These are phyloP conservation scores for Thelaira solivaga DNA, from an alignment of 2,888 invertebrate genomes.

Conservation along the genomic window DNA sequence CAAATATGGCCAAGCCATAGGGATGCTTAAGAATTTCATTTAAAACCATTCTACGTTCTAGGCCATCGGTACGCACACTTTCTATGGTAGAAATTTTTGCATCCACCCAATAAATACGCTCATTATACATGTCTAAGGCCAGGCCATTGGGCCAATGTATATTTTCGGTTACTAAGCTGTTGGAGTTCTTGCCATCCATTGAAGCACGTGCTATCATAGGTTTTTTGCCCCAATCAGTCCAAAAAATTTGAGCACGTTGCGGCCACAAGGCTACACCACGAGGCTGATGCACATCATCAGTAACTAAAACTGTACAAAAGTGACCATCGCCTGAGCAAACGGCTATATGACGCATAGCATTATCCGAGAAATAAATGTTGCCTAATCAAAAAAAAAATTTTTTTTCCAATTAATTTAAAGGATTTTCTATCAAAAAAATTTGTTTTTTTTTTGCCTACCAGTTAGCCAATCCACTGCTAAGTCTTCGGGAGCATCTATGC, in stretches of 20 bases:
- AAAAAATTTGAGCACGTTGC: conserved; percentile 87
- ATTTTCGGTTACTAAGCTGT: conserved; percentile 81
- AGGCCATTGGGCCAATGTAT: conserved; percentile 91
- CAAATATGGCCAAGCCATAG: conserved; percentile 90
- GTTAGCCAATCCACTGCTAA: conserved; percentile 88
- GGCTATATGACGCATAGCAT: conserved; percentile 83
- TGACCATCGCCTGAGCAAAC: conserved; percentile 85
- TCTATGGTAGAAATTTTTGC: conserved; percentile 83
- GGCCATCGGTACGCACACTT: conserved; percentile 82
- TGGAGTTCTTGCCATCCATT: conserved; percentile 88
- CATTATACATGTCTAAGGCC: conserved; percentile 87
- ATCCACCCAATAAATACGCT: conserved; percentile 93
- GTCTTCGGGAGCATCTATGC: conserved; percentile 85
- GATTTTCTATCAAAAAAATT: background rate
- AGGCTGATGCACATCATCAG: conserved; percentile 81
- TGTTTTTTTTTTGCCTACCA: conserved; percentile 74
- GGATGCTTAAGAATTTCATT: conserved; percentile 86
- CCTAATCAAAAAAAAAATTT: conserved; percentile 59
- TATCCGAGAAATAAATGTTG: conserved; percentile 90
- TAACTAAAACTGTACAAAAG: conserved; percentile 82
- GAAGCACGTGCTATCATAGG: conserved; percentile 86
- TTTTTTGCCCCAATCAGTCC: conserved; percentile 90
- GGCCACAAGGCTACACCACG: conserved; percentile 85
- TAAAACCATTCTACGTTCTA: conserved; percentile 80
- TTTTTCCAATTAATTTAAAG: background rate